Conservation (phyloP, 2,888 invertebrate genomes). For the Leptinotarsa tumamoca region DNA sequence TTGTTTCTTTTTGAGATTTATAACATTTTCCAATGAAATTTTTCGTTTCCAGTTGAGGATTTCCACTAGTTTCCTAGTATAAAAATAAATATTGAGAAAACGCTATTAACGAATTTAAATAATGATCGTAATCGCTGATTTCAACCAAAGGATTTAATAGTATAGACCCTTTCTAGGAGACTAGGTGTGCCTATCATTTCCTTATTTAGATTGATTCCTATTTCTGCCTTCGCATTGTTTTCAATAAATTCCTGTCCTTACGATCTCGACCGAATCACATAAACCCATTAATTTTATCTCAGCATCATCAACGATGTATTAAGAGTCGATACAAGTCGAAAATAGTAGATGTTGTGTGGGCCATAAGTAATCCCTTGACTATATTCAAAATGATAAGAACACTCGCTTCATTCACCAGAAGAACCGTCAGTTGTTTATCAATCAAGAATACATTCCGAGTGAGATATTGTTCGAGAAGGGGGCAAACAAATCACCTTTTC, state of each 20-base stretch:
- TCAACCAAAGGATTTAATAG: no score
- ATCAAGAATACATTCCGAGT: constrained; percentile 25
- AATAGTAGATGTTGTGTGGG: constrained; percentile 10
- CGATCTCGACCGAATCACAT: not conserved
- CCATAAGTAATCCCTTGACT: not conserved
- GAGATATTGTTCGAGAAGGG: constrained; percentile 22
- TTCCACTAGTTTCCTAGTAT: no score
- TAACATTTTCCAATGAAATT: no score
- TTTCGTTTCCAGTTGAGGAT: no score
- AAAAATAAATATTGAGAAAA: no score
- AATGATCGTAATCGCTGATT: no score
- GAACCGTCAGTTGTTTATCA: constrained; percentile 27
- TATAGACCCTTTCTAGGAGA: no score
- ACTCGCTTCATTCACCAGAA: constrained; percentile 5
- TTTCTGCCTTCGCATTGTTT: not conserved
- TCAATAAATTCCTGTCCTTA: constrained; percentile 7
- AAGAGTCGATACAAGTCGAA: constrained; percentile 15
- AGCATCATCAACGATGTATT: constrained; percentile 4
- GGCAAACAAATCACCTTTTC: constrained; percentile 37
- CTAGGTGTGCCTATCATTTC: not conserved
- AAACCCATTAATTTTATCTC: constrained; percentile 13
- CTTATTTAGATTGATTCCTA: not conserved
- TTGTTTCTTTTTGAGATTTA: no score
- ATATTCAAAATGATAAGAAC: constrained; percentile 9
- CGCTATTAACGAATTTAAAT: no score